Evolutionary conservation across 2,888 invertebrate species (phyloP), one percentile per base, ranked within the genome.

Genomic region (Drosophila falleni): DNA sequence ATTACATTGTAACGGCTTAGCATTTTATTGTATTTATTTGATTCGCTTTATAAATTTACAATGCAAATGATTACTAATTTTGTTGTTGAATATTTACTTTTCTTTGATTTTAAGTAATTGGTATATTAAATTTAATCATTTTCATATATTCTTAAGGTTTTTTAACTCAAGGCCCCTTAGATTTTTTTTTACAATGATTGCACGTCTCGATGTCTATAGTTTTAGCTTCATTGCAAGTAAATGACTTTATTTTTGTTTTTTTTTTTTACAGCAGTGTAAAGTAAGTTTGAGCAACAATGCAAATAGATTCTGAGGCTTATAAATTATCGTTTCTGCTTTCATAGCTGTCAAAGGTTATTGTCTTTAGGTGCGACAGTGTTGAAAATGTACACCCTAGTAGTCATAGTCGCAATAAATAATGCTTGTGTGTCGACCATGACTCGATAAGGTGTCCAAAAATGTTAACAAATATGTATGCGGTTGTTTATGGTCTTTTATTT

Each of bases 371-470:
- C 78, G 74, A 66, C 63, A 74, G 35, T 69, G 64, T 54, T 70
- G 64, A 61, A 53, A 70, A 46, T 64, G 0, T 58, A 46, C 60
- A 74, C 71, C 71, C 74, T 41, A 70, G 66, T 41, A 70, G 66
- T 61, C 78, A 78, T 41, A 60, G 78, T 47, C 47, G 73, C 78
- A 55, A 77, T 77, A 77, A 77, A 77, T 77, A 78, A 71, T 63
- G 78, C 66, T 65, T 44, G 47, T 78, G 71, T 74, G 71, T 66
- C 50, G 54, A 46, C 51, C 50, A 47, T 37, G 56, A 16, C 56
- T 58, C 70, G 77, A 77, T 77, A 77, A 77, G 71, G 74, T 63
- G 56, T 42, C 74, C 76, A 78, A 78, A 78, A 70, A 74, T 74
- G 53, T 78, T 66, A 74, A 74, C 70, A 76, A 64, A 73, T 70